phyloP scores from a whole-genome alignment of 2,113 vertebrate genomes.

The Calypte anna region DNA sequence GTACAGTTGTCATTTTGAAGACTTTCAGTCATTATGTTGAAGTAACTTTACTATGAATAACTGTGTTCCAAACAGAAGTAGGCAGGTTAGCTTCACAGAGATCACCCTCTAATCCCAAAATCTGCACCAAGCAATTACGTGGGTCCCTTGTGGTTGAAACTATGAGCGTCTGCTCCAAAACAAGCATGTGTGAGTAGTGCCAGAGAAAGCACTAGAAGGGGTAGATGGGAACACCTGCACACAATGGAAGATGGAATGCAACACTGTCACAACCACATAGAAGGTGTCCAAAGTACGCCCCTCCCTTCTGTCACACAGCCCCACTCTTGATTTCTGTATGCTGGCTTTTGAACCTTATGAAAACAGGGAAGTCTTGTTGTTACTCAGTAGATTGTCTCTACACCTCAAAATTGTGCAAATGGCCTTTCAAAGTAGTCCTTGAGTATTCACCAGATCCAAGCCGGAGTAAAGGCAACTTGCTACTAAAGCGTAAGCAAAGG shows the following conservation, averaged over 20 bases:
- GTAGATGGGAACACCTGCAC: not conserved
- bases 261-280: not conserved
- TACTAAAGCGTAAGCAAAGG: not conserved
- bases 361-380: not conserved
- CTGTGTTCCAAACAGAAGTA: not conserved
- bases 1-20: not conserved
- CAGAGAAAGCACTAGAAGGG: not conserved
- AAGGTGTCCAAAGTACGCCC: accelerated
- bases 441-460: not conserved
- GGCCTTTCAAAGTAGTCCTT: not conserved
- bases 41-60: not conserved
- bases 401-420: not conserved
- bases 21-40: not conserved
- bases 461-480: not conserved
- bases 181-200: not conserved
- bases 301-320: not conserved
- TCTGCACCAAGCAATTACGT: not conserved
- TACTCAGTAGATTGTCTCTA: not conserved
- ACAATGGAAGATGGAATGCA: not conserved
- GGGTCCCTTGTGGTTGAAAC: not conserved
- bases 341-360: not conserved
- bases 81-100: not conserved
- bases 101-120: not conserved
- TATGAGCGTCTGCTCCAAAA: not conserved
- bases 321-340: not conserved